Evolutionary conservation across 2,797 vertebrate genomes (phyloP), one percentile per base, ranked within the genome.

Genomic region (Melanotaenia boesemani): DNA sequence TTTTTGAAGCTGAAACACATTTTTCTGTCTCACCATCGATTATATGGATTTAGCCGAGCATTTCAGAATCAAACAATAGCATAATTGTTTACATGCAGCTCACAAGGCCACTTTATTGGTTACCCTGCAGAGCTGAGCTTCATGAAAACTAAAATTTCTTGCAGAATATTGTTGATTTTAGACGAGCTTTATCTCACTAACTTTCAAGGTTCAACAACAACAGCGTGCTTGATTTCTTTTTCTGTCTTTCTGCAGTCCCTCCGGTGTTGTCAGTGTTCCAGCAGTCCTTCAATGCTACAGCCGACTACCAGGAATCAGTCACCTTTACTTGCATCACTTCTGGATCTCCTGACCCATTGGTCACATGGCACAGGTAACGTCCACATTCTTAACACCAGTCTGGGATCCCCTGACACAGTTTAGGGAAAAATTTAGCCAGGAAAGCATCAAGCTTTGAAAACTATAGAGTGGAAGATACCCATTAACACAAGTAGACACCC

Each of bases 271-370:
- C 92, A 1, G 92, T 97, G 82, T 94, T 94, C n/a, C 97, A 98
- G 90, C 97, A 95, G 91, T 95, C 95, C 61, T 98, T 98, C 88
- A 99, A 99, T 10, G 98, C 98, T 76, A 99, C 98, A 5, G 98
- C 98, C 0, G 97, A 99, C 90, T 94, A 97, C 81, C 96, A 97
- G 84, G 98, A 99, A 78, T 95, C 96, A 0, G 80, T 97, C 91
- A 96, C 96, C 5, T 94, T 99, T 18, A 96, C 94, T 18, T 99
- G 98, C 91, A 93, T 95, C 82, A 97, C 97, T 4, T 93, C 94
- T 1, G 98, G 98, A 64, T 99, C 96, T 0, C 98, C 98, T 15
- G 95, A 96, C 79, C 97, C 98, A 3, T 82, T 95, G 78, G 95
- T 99, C 87, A 95, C 91, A 69, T 99, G 98, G 98, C 95, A 97